Conservation (phyloP, 1,140 invertebrate species). For the Leguminivora glycinivorella region DNA sequence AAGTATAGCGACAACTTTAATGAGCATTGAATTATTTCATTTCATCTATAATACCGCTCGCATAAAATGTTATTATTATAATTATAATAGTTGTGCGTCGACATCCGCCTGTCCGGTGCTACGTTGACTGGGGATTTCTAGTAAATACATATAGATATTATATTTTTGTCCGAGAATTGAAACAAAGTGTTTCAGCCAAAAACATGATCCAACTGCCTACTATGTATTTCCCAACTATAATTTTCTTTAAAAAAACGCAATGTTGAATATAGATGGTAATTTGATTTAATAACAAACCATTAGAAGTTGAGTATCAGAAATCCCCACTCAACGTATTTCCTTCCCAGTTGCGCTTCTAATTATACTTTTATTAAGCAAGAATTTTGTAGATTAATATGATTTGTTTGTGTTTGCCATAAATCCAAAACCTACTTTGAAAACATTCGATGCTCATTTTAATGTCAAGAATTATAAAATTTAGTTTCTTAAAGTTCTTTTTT, state of each 20-base stretch:
- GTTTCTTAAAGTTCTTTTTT: slow-evolving; percentile 17
- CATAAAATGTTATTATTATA: slow-evolving; percentile 7
- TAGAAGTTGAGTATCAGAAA: too few relatives aligned
- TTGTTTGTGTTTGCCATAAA: neutral
- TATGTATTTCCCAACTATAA: too few relatives aligned
- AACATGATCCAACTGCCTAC: neutral
- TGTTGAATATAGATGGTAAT: too few relatives aligned
- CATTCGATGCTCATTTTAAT: slow-evolving; percentile 24
- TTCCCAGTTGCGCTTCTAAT: neutral
- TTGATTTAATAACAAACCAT: too few relatives aligned
- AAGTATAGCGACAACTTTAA: slow-evolving; percentile 49
- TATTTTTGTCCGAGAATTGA: slow-evolving; percentile 35
- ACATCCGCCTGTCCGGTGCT: slow-evolving; percentile 21
- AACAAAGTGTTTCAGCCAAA: neutral
- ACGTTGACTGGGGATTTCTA: neutral
- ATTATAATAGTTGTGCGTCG: neutral
- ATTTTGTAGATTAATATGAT: neutral
- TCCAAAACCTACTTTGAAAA: neutral
- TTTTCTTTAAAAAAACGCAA: neutral
- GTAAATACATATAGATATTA: slow-evolving; percentile 34
- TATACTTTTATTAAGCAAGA: neutral
- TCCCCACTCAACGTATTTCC: slow-evolving; percentile 49
- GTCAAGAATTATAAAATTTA: slow-evolving; percentile 24
- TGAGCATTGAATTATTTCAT: slow-evolving; percentile 22
- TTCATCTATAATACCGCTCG: neutral